phyloP scores from a whole-genome alignment of 2,888 invertebrate genomes.

The Coremacera marginata region DNA sequence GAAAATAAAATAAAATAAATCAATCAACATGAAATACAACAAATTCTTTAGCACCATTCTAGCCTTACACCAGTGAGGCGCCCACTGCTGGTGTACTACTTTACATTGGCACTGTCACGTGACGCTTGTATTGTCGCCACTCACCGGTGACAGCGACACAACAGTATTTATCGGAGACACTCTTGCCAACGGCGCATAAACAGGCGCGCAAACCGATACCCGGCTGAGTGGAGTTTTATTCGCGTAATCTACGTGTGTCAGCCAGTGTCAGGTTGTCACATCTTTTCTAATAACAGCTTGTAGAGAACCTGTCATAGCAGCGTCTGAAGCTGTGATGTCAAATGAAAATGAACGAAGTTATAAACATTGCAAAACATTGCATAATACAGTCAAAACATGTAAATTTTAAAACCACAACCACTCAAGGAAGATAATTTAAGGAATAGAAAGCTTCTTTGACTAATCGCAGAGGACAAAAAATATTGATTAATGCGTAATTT shows the following conservation, averaged over 20 bases:
- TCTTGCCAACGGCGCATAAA: conserved; percentile 10
- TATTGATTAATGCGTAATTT: not conserved
- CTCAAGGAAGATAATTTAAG: not conserved
- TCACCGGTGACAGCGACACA: conserved; percentile 34
- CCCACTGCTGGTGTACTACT: not conserved
- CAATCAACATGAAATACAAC: conserved; percentile 4
- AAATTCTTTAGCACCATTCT: not conserved
- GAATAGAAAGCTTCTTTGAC: not conserved
- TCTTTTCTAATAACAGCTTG: conserved; percentile 29
- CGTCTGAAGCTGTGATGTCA: not conserved
- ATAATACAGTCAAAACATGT: conserved; percentile 38
- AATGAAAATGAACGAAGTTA: conserved; percentile 39
- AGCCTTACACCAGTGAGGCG: not conserved
- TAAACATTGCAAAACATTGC: conserved; percentile 37
- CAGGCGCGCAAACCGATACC: not conserved
- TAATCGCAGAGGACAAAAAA: not conserved
- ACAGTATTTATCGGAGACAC: conserved; percentile 39
- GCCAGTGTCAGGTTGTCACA: conserved; percentile 38
- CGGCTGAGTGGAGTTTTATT: conserved; percentile 35
- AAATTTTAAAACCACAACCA: conserved; percentile 14
- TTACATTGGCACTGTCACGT: conserved; percentile 36
- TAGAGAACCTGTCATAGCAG: conserved; percentile 22
- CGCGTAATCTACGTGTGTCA: conserved; percentile 41
- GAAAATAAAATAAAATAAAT: not conserved
- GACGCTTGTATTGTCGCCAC: conserved; percentile 36